These are phyloP conservation scores for Poecilia gillii DNA, from an alignment of 2,797 vertebrate genomes.

Conservation along the genomic window DNA sequence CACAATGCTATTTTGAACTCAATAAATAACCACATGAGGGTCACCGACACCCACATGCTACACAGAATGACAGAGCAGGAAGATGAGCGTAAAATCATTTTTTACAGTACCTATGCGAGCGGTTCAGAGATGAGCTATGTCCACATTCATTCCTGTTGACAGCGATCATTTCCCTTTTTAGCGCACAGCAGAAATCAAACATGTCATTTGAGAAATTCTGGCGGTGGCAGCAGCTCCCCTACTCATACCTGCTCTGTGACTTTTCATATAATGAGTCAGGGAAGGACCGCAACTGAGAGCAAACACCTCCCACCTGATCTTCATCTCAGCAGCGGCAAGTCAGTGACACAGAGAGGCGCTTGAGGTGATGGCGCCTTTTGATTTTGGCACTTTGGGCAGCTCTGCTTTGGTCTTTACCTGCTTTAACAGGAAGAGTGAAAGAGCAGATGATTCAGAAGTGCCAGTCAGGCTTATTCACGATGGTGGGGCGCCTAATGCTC, in stretches of 20 bases:
- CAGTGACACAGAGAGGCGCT: conserved; percentile 17
- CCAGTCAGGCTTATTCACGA: neutral
- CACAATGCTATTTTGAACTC: conserved; percentile 42
- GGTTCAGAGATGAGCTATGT: conserved; percentile 50
- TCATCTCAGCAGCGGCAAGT: conserved; percentile 39
- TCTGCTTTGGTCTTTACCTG: conserved; percentile 33
- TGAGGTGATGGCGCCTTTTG: conserved; percentile 9
- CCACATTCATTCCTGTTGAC: conserved; percentile 47
- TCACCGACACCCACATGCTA: conserved; percentile 44
- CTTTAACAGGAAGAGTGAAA: conserved; percentile 2
- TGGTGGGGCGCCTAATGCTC: conserved; percentile 20
- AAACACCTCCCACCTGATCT: conserved; percentile 80
- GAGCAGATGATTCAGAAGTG: conserved; percentile 4
- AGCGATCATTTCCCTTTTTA: conserved; percentile 12
- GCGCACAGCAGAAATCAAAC: conserved; percentile 35
- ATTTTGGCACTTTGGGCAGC: conserved; percentile 30
- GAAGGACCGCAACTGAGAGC: conserved; percentile 74
- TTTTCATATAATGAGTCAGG: conserved; percentile 78
- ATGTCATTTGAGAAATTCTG: conserved; percentile 34
- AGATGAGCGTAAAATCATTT: conserved; percentile 34
- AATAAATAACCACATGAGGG: conserved; percentile 49
- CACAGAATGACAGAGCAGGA: conserved; percentile 45
- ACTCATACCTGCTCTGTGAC: conserved; percentile 71
- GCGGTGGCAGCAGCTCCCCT: conserved; percentile 30
- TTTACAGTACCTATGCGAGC: conserved; percentile 69